These are phyloP conservation scores for Nothura maculosa DNA, from an alignment of 2,797 vertebrate genomes.

Conservation along the genomic window DNA sequence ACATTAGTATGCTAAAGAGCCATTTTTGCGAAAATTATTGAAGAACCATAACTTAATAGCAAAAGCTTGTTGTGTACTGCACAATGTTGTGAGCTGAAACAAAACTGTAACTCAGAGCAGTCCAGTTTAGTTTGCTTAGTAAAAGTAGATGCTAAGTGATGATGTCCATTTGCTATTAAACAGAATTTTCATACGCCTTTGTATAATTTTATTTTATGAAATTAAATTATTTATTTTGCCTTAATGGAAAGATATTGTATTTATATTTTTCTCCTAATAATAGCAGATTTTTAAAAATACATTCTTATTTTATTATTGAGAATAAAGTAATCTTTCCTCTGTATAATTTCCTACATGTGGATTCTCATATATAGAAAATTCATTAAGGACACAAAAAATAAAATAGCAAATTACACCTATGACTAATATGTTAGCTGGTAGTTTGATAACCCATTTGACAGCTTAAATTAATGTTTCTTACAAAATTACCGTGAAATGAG, in stretches of 20 bases:
- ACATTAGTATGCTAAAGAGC: not conserved
- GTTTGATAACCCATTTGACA: not conserved
- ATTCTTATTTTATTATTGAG: not conserved
- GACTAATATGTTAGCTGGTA: not conserved
- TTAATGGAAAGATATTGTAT: not conserved
- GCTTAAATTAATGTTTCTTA: not conserved
- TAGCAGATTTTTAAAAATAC: not conserved
- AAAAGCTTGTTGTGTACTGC: not conserved
- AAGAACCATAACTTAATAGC: not conserved
- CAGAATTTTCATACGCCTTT: not conserved
- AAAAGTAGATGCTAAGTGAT: not conserved
- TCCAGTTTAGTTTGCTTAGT: not conserved
- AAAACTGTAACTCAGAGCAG: not conserved
- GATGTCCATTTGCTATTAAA: not conserved
- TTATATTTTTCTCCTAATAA: not conserved
- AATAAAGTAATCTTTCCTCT: not conserved
- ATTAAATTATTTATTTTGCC: not conserved
- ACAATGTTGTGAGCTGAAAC: not conserved
- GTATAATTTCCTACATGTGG: not conserved
- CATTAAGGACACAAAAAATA: not conserved
- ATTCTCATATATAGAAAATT: not conserved
- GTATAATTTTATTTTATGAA: not conserved
- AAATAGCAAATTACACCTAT: not conserved
- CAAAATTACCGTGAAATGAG: not conserved
- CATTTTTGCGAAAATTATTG: not conserved